Evolutionary conservation across 2,888 invertebrate species (phyloP).

Genomic region (Lasioglossum zephyrum): DNA sequence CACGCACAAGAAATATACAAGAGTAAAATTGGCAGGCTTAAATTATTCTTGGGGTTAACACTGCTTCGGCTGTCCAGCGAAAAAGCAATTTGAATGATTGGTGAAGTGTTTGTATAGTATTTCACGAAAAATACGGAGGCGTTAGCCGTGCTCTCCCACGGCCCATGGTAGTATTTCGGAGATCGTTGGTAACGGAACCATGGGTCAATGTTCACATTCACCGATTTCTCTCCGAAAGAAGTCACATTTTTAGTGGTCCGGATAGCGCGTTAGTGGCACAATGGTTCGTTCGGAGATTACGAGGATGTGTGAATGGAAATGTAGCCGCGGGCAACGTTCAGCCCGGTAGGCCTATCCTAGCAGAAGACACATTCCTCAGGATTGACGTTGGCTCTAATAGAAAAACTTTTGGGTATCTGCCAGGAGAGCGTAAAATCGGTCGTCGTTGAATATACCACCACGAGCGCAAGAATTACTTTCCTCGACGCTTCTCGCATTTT

Average conservation of each 20-base stretch:
- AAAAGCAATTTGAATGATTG: not conserved
- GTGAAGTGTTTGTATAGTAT: not conserved
- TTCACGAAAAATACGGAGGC: conserved; percentile 8
- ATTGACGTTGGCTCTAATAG: conserved; percentile 66
- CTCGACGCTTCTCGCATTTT: not conserved
- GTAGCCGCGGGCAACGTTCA: conserved; percentile 34
- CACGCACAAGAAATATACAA: not conserved
- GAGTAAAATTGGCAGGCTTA: not conserved
- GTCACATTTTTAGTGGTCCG: conserved; percentile 34
- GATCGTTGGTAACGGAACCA: conserved; percentile 22
- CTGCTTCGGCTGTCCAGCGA: not conserved
- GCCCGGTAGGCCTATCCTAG: conserved; percentile 44
- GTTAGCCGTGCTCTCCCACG: conserved; percentile 32
- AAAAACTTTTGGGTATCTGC: conserved; percentile 69
- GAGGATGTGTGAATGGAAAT: conserved; percentile 52
- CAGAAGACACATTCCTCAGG: conserved; percentile 61
- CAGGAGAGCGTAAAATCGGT: conserved; percentile 39
- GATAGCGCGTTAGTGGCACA: conserved; percentile 19
- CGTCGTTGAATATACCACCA: not conserved
- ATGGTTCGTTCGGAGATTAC: conserved; percentile 28
- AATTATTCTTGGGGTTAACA: not conserved
- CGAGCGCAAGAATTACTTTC: conserved; percentile 36
- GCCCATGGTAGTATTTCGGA: conserved; percentile 26
- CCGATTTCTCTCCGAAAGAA: conserved; percentile 17
- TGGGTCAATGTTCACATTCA: conserved; percentile 32